These are phyloP conservation scores for Stichopus horrens DNA, from an alignment of 53 echinoderm and acorn worm genomes.

Conservation along the genomic window DNA sequence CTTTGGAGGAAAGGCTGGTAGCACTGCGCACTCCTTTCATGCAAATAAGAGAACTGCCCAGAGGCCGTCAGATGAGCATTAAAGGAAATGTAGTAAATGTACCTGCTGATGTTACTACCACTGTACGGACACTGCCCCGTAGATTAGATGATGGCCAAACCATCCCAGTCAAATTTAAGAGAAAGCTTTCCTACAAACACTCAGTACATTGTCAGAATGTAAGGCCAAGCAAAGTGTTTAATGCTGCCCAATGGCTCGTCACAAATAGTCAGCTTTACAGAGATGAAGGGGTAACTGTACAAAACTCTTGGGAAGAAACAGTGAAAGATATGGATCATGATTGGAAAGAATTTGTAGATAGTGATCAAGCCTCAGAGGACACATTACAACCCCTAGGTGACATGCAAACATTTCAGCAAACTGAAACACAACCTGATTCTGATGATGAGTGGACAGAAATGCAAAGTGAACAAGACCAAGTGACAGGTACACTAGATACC, in stretches of 20 bases:
- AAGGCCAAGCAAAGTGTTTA: constrained; percentile 48
- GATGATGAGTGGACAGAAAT: constrained; percentile 55
- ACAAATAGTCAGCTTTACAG: constrained; percentile 32
- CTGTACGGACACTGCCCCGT: constrained; percentile 32
- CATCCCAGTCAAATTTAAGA: constrained; percentile 52
- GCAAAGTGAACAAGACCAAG: constrained; percentile 15
- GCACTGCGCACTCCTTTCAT: constrained; percentile 31
- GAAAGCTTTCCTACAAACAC: constrained; percentile 45
- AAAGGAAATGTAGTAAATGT: too few relatives aligned
- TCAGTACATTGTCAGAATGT: constrained; percentile 45
- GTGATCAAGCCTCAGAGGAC: neutral
- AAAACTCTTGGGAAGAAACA: neutral
- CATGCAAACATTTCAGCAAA: too few relatives aligned
- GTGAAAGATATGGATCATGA: neutral
- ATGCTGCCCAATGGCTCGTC: constrained; percentile 52
- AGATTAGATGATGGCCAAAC: constrained; percentile 11
- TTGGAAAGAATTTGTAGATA: constrained; percentile 21
- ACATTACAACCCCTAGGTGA: neutral
- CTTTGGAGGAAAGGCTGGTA: constrained; percentile 43
- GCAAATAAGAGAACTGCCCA: neutral
- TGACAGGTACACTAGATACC: constrained; percentile 40
- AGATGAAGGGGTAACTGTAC: constrained; percentile 36
- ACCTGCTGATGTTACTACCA: constrained; percentile 12
- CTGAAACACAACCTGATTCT: constrained; percentile 11
- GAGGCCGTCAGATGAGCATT: too few relatives aligned